Base-by-base conservation (phyloP, 2,888 invertebrate species). In the Drosophila leonis region DNA sequence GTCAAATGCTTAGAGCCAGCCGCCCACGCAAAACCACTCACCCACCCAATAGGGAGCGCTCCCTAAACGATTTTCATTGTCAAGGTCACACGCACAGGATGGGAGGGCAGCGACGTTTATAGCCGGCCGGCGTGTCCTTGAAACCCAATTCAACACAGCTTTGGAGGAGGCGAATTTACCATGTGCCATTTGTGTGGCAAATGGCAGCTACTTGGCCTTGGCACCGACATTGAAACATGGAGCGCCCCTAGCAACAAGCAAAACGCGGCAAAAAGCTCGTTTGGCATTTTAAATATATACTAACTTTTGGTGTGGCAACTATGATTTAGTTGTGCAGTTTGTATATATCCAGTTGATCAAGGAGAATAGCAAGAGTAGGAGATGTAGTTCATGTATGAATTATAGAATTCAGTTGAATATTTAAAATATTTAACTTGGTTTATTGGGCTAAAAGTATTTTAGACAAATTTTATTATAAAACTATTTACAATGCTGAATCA, bases 91-190 rank as follows among this genome's bases (percentile, higher is more conserved):
- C 83, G 83, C 83, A 81, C 79, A 72, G 54, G 15, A 49, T 33
- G 48, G 13, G 13, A 5, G 33, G 48, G 41, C 18, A 55, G 48
- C 39, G 46, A 55, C 27, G 57, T 56, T 66, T 24, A 15, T n/a
- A 37, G 84, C 87, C 87, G 84, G 84, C 87, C 84, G 84, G 84
- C 75, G 41, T 70, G 82, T 54, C 84, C 84, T 84, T 84, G 87
- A 70, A 57, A 57, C 59, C 56, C 49, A 79, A 71, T 52, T 66
- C 35, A 66, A 68, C 51, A 42, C 57, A 68, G 74, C 73, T 72
- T 66, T 68, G 54, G 46, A 61, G 69, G 41, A 65, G 73, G 69
- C 73, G 33, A 69, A 68, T 72, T 76, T 60, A 65, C 65, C 54
- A 75, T 73, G 68, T 61, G 65, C 67, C 72, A 72, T 74, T 68